Evolutionary conservation across 2,888 invertebrate species (phyloP).

Genomic region (Hydraecia micacea): DNA sequence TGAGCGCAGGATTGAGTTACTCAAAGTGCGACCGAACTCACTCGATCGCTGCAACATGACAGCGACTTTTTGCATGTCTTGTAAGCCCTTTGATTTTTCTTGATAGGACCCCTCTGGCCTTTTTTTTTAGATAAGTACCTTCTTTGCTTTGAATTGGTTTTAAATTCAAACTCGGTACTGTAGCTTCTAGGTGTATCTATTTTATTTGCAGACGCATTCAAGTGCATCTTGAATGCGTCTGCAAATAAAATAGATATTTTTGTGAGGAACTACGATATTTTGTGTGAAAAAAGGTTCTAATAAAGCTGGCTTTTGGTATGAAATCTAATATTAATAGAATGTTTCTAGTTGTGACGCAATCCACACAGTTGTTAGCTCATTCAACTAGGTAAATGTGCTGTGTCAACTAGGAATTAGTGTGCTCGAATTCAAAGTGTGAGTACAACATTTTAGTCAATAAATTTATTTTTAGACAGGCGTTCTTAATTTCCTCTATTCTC

Average conservation of each 20-base stretch:
- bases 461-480: conserved; percentile 12
- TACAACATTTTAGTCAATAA: not conserved
- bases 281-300: not conserved
- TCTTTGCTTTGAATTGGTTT: conserved; percentile 33
- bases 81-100: conserved; percentile 62
- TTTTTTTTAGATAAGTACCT: conserved; percentile 21
- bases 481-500: not conserved
- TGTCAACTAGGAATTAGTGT: conserved; percentile 18
- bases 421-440: conserved; percentile 9
- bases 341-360: conserved; percentile 3
- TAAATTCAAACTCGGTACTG: conserved; percentile 4
- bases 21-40: conserved; percentile 73
- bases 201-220: not conserved
- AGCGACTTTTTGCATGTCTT: conserved; percentile 70
- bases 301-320: not conserved
- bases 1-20: conserved; percentile 79
- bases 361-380: not conserved
- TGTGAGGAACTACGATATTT: not conserved
- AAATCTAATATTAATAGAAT: not conserved
- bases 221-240: too few species aligned
- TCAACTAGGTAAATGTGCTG: conserved; percentile 21
- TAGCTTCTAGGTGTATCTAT: not conserved
- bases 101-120: conserved; percentile 22
- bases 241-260: too few species aligned
- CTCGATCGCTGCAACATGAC: conserved; percentile 65